Percentiles rank a stretch among this genome's conserved stretches.
phyloP scores from a whole-genome alignment of 2,113 vertebrate genomes.

The Hemicordylus capensis region DNA sequence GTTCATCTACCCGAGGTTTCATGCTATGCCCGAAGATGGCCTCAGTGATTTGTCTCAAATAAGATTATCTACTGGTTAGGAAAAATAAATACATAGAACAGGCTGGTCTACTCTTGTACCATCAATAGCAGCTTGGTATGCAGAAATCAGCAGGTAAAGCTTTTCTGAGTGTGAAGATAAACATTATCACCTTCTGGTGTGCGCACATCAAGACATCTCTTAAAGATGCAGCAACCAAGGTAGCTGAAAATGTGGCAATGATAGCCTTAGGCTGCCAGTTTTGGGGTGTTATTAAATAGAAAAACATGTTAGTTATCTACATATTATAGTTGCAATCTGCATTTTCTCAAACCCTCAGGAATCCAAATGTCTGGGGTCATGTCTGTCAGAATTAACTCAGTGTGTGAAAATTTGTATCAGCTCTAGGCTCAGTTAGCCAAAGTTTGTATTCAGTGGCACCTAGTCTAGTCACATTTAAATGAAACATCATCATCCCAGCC shows the following conservation, averaged over 20 bases:
- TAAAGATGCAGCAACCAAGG: neutral
- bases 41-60: neutral
- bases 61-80: too few relatives aligned
- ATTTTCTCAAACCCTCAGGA: neutral
- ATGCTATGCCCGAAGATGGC: too few relatives aligned
- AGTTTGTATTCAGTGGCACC: neutral
- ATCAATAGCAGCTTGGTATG: neutral
- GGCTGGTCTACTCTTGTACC: neutral
- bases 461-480: neutral
- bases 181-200: neutral
- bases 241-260: neutral
- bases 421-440: neutral
- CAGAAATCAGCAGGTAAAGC: slow-evolving; percentile 5
- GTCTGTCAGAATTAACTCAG: neutral
- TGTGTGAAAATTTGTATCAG: neutral
- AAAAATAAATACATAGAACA: neutral
- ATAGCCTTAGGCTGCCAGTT: neutral
- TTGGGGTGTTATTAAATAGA: neutral
- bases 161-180: neutral
- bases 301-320: neutral
- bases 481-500: neutral
- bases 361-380: neutral
- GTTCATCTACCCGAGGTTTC: too few relatives aligned
- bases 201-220: neutral
- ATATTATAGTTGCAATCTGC: neutral